phyloP scores from a whole-genome alignment of 2,113 vertebrate genomes.

The Dicrurus megarhynchus region DNA sequence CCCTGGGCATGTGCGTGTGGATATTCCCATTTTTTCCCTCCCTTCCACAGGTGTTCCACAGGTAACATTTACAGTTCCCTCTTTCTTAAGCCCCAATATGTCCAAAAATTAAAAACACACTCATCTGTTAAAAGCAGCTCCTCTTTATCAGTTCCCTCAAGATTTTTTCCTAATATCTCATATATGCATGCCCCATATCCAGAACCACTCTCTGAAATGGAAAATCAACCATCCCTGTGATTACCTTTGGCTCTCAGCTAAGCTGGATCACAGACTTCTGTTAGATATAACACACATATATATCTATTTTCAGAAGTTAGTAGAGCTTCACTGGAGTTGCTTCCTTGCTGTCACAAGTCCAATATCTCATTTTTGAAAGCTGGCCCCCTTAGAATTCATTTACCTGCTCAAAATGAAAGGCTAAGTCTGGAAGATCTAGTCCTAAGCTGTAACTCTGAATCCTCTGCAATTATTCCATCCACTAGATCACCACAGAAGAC shows the following conservation, averaged over 20 bases:
- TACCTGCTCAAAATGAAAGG: background rate
- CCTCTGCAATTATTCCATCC: background rate
- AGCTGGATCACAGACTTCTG: background rate
- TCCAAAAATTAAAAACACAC: background rate
- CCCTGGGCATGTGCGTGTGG: background rate
- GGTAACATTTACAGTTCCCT: background rate
- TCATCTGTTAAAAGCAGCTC: background rate
- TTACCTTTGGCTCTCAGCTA: background rate
- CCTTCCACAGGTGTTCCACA: background rate
- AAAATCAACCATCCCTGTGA: too few species aligned
- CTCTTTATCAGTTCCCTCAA: background rate
- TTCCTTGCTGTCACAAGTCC: background rate
- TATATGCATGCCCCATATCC: background rate
- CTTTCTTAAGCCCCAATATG: background rate
- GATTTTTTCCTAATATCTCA: background rate
- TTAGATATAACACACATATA: accelerated
- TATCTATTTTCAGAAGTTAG: background rate
- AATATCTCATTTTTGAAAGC: background rate
- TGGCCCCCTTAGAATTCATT: background rate
- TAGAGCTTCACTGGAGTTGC: background rate
- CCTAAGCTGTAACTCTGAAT: background rate
- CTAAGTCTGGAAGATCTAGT: background rate
- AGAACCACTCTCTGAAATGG: background rate
- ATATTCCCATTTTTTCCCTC: background rate
- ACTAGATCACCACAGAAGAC: background rate